Base-by-base conservation (phyloP, 2,888 invertebrate species). In the Epinotia brunnichana region DNA sequence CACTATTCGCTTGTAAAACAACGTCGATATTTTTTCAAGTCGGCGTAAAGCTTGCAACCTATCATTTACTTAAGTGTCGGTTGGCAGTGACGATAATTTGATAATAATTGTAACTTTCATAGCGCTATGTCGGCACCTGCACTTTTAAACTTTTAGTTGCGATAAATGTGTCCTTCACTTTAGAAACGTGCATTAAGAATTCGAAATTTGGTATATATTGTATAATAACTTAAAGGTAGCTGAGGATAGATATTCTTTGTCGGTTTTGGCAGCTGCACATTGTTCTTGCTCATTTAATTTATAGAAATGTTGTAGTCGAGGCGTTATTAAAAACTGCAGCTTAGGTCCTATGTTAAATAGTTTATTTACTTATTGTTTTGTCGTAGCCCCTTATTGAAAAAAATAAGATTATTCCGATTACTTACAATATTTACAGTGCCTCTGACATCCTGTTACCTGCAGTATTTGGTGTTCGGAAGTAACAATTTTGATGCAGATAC, bases 51-150 rank as follows among this genome's bases (percentile, higher is more conserved):
- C 82, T 80, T 77, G 82, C 81, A 87, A 86, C 90, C 87, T 77
- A 80, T 82, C 81, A 90, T 91, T 90, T 89, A 79, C 76, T 77
- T 79, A 78, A 85, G 87, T 87, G 88, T 87, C 87, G 83, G 86
- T 87, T 86, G 81, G 82, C 85, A 83, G 85, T 87, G 84, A 86
- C 81, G 87, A 87, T 90, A 89, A 90, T 90, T 90, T 88, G 87
- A 87, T 90, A 89, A 88, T 90, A 89, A 91, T 90, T 89, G 88
- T 82, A 82, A 81, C 84, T 87, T 87, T 88, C 87, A 85, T 85
- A 85, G 83, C 79, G 70, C 70, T 69, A 72, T 73, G 78, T 81
- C 79, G 77, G 81, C 86, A 86, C 83, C 73, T 76, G 75, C 75
- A 64, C 57, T 57, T 66, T 69, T 51, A 44, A 70, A 68, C 48